phyloP scores from a whole-genome alignment of 2,888 invertebrate species.

The Pristionchus arcanus region DNA sequence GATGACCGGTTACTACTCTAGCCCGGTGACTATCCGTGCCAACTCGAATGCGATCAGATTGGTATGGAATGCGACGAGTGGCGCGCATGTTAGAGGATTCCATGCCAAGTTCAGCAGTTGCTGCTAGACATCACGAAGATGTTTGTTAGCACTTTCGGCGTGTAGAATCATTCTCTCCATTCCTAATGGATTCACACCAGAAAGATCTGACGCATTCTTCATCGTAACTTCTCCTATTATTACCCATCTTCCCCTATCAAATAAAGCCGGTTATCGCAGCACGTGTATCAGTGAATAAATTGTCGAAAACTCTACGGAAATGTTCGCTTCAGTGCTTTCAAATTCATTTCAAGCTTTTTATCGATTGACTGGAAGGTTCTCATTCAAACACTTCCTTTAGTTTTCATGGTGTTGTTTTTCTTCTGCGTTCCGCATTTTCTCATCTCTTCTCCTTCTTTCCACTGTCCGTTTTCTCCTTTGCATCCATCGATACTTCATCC shows the following conservation, averaged over 20 bases:
- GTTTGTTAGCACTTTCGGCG: too few relatives aligned
- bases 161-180: too few relatives aligned
- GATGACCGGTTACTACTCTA: not conserved
- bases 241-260: not conserved
- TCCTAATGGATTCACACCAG: too few relatives aligned
- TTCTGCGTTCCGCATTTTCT: not conserved
- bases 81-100: conserved; percentile 45
- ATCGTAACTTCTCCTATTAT: too few relatives aligned
- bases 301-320: too few relatives aligned
- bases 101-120: conserved; percentile 39
- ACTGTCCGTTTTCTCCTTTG: not conserved
- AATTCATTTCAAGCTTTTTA: conserved; percentile 7
- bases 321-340: too few relatives aligned
- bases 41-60: conserved; percentile 37
- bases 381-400: not conserved
- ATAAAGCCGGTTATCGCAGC: not conserved
- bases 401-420: conserved; percentile 1
- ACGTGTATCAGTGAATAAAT: conserved; percentile 6
- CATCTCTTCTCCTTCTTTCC: not conserved
- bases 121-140: not conserved
- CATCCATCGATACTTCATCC: not conserved
- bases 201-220: too few relatives aligned
- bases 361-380: conserved; percentile 8
- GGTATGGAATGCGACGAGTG: conserved; percentile 42
- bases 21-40: not conserved